Percentiles rank a stretch among this genome's conserved stretches.
Evolutionary conservation across 1,140 invertebrate genomes (phyloP).

Genomic region (Ooceraea biroi): DNA sequence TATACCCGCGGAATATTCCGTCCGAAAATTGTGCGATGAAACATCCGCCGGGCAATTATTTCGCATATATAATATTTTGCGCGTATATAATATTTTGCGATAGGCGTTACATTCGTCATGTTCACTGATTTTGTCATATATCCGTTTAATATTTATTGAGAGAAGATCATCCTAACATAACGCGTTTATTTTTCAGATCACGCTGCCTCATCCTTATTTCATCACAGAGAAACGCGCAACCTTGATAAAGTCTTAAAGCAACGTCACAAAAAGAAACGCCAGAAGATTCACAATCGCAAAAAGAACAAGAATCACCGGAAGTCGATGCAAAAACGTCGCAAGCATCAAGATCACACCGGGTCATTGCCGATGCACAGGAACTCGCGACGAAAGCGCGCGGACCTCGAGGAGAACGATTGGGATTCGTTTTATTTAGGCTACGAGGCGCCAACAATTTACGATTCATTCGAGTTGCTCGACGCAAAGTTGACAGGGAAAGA

Average conservation of each 20-base stretch:
- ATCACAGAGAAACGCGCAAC: conserved; percentile 47
- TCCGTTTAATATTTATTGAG: not conserved
- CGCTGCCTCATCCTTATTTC: not conserved
- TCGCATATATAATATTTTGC: not conserved
- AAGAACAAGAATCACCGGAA: conserved; percentile 42
- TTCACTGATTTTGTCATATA: not conserved
- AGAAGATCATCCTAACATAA: not conserved
- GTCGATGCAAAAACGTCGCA: conserved; percentile 30
- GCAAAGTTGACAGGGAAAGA: not conserved
- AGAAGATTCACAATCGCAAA: conserved; percentile 10
- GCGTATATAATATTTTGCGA: not conserved
- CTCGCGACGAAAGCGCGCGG: conserved; percentile 63
- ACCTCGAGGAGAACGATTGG: conserved; percentile 48
- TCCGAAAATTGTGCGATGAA: conserved; percentile 11
- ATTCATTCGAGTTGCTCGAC: conserved; percentile 35
- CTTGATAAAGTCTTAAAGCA: conserved; percentile 1
- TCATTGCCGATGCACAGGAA: conserved; percentile 31
- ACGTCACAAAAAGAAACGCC: not conserved
- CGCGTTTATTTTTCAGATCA: conserved; percentile 31
- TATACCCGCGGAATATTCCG: conserved; percentile 24
- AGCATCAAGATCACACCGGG: conserved; percentile 21
- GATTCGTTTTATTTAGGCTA: conserved; percentile 58
- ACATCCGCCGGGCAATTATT: not conserved
- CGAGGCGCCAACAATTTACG: conserved; percentile 69
- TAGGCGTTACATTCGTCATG: not conserved